Evolutionary conservation across 1,140 invertebrate species (phyloP), one percentile per base, ranked within the genome.

Genomic region (Polypedilum pembai): DNA sequence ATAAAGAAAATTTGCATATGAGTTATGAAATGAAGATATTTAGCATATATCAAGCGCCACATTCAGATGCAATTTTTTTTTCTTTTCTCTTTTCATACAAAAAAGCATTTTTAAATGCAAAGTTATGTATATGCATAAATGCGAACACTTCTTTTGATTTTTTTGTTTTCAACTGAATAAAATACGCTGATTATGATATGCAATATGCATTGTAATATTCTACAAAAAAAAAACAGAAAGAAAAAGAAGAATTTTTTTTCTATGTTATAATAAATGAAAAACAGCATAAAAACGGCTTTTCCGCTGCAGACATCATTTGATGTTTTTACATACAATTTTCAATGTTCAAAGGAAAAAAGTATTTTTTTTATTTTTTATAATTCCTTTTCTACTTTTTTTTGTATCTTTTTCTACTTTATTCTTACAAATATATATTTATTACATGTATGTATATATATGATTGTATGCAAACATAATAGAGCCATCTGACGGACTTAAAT

Each of bases 11-110:
- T 33, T 56, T 56, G 12, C 45, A 56, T 15, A 45, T 56, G 45
- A 56, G 12, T 56, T 21, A 69, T 69, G 20, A 69, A 69, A 69
- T 69, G 65, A 69, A 69, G 65, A 69, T 69, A 69, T 69, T 69
- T 69, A 69, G 17, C 65, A 69, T 69, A 69, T 4, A 69, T 69
- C 65, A 69, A 69, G 20, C 65, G 65, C 65, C 20, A 21, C 65
- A 69, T 69, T 20, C 17, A 69, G 20, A 69, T 20, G 20, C 65
- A 15, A 12, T 56, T 56, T 56, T 56, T 56, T 8, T 56, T 56
- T 56, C 5, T 33, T 33, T 5, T 33, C 24, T 33, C 24, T 33
- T 33, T n/a, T n/a, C n/a, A n/a, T 33, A 33, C 5, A 33, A 33
- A 33, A 33, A 33, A 33, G 24, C 24, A 33, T 33, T 33, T 33